phyloP scores from a whole-genome alignment of 2,797 vertebrate genomes.

The Syngnathus rostellatus region DNA sequence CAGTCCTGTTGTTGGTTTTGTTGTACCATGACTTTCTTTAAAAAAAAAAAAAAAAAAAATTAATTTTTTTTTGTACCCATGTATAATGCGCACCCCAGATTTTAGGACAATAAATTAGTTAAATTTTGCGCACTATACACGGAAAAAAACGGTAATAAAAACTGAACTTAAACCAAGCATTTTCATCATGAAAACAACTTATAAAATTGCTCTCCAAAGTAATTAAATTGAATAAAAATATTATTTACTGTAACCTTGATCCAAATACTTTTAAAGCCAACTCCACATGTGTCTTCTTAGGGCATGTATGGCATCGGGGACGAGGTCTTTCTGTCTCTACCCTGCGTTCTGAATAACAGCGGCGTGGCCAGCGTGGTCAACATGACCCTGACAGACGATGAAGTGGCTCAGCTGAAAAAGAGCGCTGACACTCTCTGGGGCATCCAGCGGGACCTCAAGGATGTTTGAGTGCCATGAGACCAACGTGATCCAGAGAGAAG shows the following conservation, averaged over 20 bases:
- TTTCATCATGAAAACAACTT: too few species aligned
- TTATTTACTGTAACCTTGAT: background rate
- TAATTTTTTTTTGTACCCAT: too few species aligned
- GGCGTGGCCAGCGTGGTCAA: conserved; percentile 86
- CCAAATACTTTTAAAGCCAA: background rate
- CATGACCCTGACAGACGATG: conserved; percentile 82
- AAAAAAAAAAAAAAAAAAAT: too few species aligned
- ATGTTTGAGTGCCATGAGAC: conserved; percentile 65
- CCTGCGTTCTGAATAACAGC: conserved; percentile 76
- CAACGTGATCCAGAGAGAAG: conserved; percentile 5
- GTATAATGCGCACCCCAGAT: too few species aligned
- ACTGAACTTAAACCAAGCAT: too few species aligned
- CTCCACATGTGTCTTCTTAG: conserved; percentile 25
- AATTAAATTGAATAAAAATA: too few species aligned
- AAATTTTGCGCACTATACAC: too few species aligned
- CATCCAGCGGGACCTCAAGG: conserved; percentile 92
- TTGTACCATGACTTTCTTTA: too few species aligned
- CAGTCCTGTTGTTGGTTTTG: too few species aligned
- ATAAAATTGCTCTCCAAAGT: too few species aligned
- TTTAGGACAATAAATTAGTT: too few species aligned
- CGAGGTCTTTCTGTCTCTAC: conserved; percentile 91
- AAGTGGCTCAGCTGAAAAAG: conserved; percentile 82
- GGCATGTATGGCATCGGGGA: conserved; percentile 83
- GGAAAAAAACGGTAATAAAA: too few species aligned
- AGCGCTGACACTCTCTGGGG: conserved; percentile 88